Percentiles rank a stretch among this genome's conserved stretches.
Evolutionary conservation across 2,888 invertebrate species (phyloP).

Genomic region (Leptodirus hochenwartii): DNA sequence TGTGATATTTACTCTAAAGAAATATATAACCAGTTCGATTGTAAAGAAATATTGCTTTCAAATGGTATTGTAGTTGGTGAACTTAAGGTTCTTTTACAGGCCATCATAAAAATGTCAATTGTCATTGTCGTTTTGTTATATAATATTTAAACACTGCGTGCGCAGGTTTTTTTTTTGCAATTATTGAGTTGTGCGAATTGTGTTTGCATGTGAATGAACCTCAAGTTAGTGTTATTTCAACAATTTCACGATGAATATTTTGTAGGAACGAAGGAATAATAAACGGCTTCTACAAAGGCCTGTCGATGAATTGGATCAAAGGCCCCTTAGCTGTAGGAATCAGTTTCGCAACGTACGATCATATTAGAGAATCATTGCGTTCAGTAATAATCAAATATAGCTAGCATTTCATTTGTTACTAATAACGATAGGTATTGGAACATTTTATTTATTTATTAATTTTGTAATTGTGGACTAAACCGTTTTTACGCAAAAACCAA

Average conservation of each 20-base stretch:
- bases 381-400: constrained; percentile 15
- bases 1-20: no score
- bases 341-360: constrained; percentile 90
- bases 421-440: no score
- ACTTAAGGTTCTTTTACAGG: not conserved
- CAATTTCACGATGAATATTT: constrained; percentile 16
- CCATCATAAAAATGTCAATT: not conserved
- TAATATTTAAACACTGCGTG: not conserved
- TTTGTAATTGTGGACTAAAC: no score
- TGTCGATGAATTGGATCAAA: constrained; percentile 99
- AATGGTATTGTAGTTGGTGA: no score
- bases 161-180: constrained; percentile 4
- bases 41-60: no score
- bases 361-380: constrained; percentile 43
- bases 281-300: constrained; percentile 89
- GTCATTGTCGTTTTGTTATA: not conserved
- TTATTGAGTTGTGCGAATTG: not conserved
- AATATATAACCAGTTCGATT: no score
- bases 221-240: no score
- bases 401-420: no score
- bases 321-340: constrained; percentile 85
- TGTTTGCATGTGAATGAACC: no score
- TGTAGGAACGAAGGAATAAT: constrained; percentile 71
- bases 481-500: no score
- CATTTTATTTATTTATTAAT: no score